Percentiles rank a stretch among this genome's conserved stretches.
These are phyloP conservation scores for Blomia tropicalis DNA, from an alignment of 2,888 invertebrate genomes.

Conservation along the genomic window DNA sequence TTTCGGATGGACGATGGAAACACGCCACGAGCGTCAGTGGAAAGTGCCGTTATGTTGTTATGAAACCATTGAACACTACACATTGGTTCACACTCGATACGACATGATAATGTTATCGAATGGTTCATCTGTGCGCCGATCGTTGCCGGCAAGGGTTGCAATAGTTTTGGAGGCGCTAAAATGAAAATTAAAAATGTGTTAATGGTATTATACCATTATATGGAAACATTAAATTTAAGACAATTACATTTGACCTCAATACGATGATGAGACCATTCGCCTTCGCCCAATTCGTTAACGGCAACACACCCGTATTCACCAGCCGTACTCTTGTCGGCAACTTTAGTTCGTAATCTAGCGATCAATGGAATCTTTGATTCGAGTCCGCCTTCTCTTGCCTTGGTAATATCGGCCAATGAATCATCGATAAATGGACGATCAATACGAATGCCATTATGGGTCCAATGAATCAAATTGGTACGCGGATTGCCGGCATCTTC, in stretches of 20 bases:
- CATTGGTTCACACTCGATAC: slow-evolving; percentile 71
- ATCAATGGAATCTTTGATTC: neutral
- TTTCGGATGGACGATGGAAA: slow-evolving; percentile 7
- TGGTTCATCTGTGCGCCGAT: slow-evolving; percentile 53
- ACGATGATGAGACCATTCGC: slow-evolving; percentile 47
- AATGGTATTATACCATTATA: neutral
- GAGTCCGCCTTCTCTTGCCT: neutral
- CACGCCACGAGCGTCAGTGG: neutral
- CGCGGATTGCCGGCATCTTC: slow-evolving; percentile 62
- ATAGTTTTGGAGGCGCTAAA: slow-evolving; percentile 71
- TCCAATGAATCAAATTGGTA: slow-evolving; percentile 32
- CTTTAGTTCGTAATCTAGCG: slow-evolving; percentile 33
- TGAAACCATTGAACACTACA: slow-evolving; percentile 72
- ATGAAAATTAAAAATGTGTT: slow-evolving; percentile 25
- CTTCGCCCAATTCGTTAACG: slow-evolving; percentile 65
- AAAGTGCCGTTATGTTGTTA: slow-evolving; percentile 42
- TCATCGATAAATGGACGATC: neutral
- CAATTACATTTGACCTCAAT: slow-evolving; percentile 29
- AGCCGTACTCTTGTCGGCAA: slow-evolving; percentile 65
- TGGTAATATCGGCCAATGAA: neutral
- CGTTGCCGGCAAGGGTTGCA: slow-evolving; percentile 62
- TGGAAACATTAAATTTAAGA: neutral
- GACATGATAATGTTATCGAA: slow-evolving; percentile 54
- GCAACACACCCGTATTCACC: slow-evolving; percentile 79
- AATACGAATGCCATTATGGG: slow-evolving; percentile 25